These are phyloP conservation scores for Idaea aversata DNA, from an alignment of 2,888 invertebrate genomes.

Conservation along the genomic window DNA sequence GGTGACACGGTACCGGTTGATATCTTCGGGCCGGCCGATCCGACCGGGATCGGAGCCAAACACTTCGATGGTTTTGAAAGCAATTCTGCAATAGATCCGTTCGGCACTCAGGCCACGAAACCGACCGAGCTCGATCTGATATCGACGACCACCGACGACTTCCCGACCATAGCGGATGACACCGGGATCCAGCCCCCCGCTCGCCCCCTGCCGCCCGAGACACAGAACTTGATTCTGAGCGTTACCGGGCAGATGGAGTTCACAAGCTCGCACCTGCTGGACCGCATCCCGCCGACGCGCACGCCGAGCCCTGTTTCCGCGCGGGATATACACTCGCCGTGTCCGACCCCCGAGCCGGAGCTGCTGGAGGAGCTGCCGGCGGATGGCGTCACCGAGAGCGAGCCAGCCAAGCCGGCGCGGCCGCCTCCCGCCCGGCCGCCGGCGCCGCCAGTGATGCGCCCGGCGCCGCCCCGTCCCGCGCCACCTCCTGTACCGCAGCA, in stretches of 20 bases:
- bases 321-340: conserved; percentile 90
- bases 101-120: conserved; percentile 47
- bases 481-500: conserved; percentile 67
- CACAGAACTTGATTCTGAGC: conserved; percentile 90
- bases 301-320: conserved; percentile 93
- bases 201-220: conserved; percentile 86
- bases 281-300: conserved; percentile 90
- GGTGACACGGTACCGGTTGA: conserved; percentile 67
- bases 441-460: conserved; percentile 24
- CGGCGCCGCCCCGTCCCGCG: conserved; percentile 67
- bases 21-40: conserved; percentile 65
- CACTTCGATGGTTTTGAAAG: conserved; percentile 48
- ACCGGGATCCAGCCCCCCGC: conserved; percentile 62
- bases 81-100: conserved; percentile 40
- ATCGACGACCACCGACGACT: conserved; percentile 48
- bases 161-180: conserved; percentile 39
- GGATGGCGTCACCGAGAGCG: conserved; percentile 52
- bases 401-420: conserved; percentile 60
- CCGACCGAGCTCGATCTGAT: conserved; percentile 67
- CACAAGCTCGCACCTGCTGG: conserved; percentile 90
- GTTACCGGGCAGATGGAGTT: conserved; percentile 95
- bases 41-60: conserved; percentile 55
- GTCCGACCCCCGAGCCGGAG: conserved; percentile 87
- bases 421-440: conserved; percentile 55
- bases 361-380: conserved; percentile 35